A percentile compares a stretch with the other conserved stretches of the same genome.
Evolutionary conservation across 2,113 vertebrate genomes (phyloP).

Genomic region (Hiodon alosoides): DNA sequence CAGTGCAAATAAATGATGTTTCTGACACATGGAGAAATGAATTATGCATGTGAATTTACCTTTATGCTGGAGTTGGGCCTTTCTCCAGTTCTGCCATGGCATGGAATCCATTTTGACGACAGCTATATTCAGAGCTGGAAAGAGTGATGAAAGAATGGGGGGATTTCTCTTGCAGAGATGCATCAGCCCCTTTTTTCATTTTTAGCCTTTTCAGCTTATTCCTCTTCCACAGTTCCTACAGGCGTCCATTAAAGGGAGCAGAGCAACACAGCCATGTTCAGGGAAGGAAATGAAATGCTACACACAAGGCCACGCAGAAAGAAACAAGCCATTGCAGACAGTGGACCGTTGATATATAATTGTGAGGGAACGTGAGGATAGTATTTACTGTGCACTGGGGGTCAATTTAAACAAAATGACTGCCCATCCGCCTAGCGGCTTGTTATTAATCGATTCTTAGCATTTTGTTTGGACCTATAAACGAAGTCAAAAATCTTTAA

Average conservation of each 20-base stretch:
- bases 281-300: conserved; percentile 34
- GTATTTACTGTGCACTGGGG: conserved; percentile 33
- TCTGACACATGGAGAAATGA: conserved; percentile 63
- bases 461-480: background rate
- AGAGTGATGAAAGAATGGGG: conserved; percentile 6
- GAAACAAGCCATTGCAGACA: background rate
- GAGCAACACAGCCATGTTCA: conserved; percentile 5
- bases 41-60: conserved; percentile 68
- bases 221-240: conserved; percentile 6
- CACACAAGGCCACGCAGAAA: background rate
- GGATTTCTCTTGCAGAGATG: conserved; percentile 11
- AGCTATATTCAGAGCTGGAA: conserved; percentile 10
- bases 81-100: conserved; percentile 33
- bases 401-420: conserved; percentile 46
- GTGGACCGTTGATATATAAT: background rate
- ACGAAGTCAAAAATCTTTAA: no score
- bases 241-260: conserved; percentile 12
- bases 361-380: conserved; percentile 10
- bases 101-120: conserved; percentile 17
- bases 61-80: conserved; percentile 61
- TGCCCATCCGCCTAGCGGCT: conserved; percentile 47
- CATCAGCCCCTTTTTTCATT: conserved; percentile 4
- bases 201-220: conserved; percentile 8
- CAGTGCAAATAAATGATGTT: conserved; percentile 67
- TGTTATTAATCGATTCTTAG: conserved; percentile 59